Evolutionary conservation across 2,888 invertebrate species (phyloP).

Genomic region (Erannis defoliaria): DNA sequence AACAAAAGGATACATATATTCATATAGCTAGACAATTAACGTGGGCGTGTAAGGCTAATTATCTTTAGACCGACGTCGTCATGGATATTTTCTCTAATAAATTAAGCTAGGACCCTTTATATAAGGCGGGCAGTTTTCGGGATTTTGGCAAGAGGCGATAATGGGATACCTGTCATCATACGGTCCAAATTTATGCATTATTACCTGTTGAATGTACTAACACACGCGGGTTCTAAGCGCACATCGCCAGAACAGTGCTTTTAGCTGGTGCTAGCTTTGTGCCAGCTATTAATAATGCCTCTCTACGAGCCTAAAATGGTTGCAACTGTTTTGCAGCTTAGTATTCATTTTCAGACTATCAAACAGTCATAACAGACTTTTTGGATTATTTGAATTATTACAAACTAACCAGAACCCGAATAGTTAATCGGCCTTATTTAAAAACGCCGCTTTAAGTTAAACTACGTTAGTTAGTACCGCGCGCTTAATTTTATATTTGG

Average conservation of each 20-base stretch:
- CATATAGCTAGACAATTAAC: constrained; percentile 43
- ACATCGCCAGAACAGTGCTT: constrained; percentile 33
- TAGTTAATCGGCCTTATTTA: too few relatives aligned
- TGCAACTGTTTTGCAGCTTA: constrained; percentile 19
- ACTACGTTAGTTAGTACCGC: too few relatives aligned
- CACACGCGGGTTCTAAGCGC: constrained; percentile 40
- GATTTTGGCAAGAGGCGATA: constrained; percentile 68
- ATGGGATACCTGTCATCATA: constrained; percentile 70
- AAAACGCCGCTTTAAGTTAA: too few relatives aligned
- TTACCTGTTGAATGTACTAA: constrained; percentile 65
- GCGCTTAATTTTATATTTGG: too few relatives aligned
- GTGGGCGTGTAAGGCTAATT: constrained; percentile 54
- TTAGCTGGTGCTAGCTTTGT: constrained; percentile 17
- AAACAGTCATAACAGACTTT: too few relatives aligned
- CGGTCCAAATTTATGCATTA: constrained; percentile 59
- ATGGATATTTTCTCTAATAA: constrained; percentile 68
- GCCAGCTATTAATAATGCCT: constrained; percentile 19
- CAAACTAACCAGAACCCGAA: too few relatives aligned
- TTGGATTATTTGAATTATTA: too few relatives aligned
- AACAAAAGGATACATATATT: constrained; percentile 44
- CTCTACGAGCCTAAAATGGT: constrained; percentile 16
- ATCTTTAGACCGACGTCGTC: constrained; percentile 56
- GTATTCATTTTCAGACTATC: background rate
- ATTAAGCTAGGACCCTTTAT: constrained; percentile 64
- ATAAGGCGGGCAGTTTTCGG: constrained; percentile 63